Evolutionary conservation across 2,888 invertebrate genomes (phyloP).

Genomic region (Dexiosoma caninum): DNA sequence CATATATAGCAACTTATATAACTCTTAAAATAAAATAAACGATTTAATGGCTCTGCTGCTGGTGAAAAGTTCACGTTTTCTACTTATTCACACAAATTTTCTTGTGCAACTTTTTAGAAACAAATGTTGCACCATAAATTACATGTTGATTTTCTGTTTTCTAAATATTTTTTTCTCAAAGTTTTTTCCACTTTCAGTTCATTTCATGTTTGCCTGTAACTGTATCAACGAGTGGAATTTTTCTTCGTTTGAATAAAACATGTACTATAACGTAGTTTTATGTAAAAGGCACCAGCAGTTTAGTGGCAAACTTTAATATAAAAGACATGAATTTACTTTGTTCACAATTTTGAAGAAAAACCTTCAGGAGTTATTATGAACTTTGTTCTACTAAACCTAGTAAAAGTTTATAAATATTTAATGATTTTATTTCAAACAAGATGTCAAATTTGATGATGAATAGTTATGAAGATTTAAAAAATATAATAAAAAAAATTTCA

Average conservation of each 20-base stretch:
- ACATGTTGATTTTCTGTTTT: constrained; percentile 29
- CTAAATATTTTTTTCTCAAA: background rate
- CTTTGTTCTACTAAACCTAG: background rate
- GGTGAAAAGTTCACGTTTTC: background rate
- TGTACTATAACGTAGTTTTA: background rate
- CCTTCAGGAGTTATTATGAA: constrained; percentile 1
- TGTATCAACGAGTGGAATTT: background rate
- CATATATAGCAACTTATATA: background rate
- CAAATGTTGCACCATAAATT: constrained; percentile 44
- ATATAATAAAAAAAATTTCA: too few species aligned
- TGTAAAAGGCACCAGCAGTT: constrained; percentile 14
- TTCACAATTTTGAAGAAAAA: background rate
- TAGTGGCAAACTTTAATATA: background rate
- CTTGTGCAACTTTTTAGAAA: constrained; percentile 30
- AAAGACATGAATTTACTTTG: constrained; percentile 32
- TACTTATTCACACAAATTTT: constrained; percentile 1
- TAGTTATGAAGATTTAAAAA: too few species aligned
- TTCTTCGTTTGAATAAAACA: background rate
- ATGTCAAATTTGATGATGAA: background rate
- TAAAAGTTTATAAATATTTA: constrained; percentile 15
- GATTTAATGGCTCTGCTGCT: constrained; percentile 22
- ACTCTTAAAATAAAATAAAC: background rate
- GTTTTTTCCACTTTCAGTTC: background rate
- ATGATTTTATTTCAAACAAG: background rate
- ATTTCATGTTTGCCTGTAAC: background rate